Evolutionary conservation across 1,140 invertebrate genomes (phyloP).

Genomic region (Sarcophaga peregrina): DNA sequence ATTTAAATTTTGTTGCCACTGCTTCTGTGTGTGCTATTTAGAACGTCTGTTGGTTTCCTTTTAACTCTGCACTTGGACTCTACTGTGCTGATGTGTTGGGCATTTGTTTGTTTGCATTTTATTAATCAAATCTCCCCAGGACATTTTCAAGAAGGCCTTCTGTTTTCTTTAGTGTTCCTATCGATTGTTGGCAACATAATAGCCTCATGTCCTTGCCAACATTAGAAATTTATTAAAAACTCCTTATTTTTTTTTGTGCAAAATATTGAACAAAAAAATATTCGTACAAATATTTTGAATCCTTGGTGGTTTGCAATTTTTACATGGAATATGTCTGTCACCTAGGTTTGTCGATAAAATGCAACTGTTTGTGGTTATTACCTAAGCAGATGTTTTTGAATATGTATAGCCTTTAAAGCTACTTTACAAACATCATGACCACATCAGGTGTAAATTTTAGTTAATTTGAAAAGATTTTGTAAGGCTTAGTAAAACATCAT

Average conservation of each 20-base stretch:
- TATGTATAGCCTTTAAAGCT: too few species aligned
- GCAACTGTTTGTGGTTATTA: background rate
- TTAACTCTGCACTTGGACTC: too few species aligned
- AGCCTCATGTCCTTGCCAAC: background rate
- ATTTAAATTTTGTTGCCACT: background rate
- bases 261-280: background rate
- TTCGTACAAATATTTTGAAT: background rate
- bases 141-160: conserved; percentile 23
- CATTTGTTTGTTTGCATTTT: conserved; percentile 11
- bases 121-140: conserved; percentile 32
- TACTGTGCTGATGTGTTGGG: background rate
- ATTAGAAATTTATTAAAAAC: conserved; percentile 16
- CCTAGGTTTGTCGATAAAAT: background rate
- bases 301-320: background rate
- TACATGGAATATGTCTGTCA: background rate
- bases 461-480: too few species aligned
- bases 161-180: conserved; percentile 25
- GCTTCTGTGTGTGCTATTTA: too few species aligned
- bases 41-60: too few species aligned
- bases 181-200: conserved; percentile 15
- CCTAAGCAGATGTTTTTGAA: too few species aligned
- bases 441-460: too few species aligned
- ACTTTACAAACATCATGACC: too few species aligned
- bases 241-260: background rate
- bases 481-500: too few species aligned